These are phyloP conservation scores for Lapara coniferarum DNA, from an alignment of 2,888 invertebrate species.

Conservation along the genomic window DNA sequence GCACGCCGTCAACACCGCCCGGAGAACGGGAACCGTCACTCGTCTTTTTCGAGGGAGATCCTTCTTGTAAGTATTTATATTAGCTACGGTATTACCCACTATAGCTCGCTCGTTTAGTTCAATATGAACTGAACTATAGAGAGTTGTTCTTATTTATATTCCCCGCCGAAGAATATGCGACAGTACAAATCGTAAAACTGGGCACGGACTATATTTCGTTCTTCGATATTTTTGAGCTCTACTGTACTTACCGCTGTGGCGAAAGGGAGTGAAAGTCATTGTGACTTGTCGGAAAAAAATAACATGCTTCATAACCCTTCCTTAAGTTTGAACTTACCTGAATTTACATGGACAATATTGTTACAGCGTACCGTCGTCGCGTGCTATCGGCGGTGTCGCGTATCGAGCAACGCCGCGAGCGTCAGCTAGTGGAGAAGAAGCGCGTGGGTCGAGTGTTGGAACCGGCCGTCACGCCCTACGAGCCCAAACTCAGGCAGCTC, in stretches of 20 bases:
- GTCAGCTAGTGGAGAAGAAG: conserved; percentile 75
- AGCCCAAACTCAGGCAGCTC: conserved; percentile 90
- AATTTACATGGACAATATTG: not conserved
- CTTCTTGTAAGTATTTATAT: conserved; percentile 38
- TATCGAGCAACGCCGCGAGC: conserved; percentile 87
- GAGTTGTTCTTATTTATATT: no score
- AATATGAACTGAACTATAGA: no score
- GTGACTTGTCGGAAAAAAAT: conserved; percentile 25
- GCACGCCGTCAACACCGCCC: conserved; percentile 75
- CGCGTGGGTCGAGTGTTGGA: conserved; percentile 66
- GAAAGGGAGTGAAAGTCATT: no score
- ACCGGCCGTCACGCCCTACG: conserved; percentile 80
- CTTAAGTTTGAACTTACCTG: no score
- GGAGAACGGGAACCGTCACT: conserved; percentile 58
- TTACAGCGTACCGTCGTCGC: conserved; percentile 65
- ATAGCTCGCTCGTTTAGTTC: no score
- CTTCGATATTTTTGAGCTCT: no score
- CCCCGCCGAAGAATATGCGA: no score
- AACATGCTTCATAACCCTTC: no score
- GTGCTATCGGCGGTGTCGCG: conserved; percentile 76
- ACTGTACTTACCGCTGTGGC: no score
- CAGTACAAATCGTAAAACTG: no score
- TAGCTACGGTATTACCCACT: no score
- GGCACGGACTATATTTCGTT: no score
- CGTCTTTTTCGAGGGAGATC: conserved; percentile 45